A percentile compares a stretch with the other conserved stretches of the same genome.
These are phyloP conservation scores for Trachelus iudaicus DNA, from an alignment of 2,888 invertebrate species.

Conservation along the genomic window DNA sequence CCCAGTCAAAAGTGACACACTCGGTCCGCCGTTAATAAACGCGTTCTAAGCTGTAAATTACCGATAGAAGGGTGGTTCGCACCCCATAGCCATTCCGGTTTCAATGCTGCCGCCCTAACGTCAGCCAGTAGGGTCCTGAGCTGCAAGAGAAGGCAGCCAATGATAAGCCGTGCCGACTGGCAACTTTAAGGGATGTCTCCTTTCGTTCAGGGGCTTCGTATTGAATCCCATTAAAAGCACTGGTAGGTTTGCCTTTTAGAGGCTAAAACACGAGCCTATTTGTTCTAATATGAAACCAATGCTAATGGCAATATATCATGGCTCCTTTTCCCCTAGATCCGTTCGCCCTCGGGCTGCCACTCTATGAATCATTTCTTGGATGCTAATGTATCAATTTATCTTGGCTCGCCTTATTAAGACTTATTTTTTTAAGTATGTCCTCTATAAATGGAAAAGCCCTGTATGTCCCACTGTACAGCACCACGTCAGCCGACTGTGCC, in stretches of 20 bases:
- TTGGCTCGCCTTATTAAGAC: constrained; percentile 49
- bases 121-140: constrained; percentile 1
- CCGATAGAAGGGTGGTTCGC: constrained; percentile 26
- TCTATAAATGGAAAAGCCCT: constrained; percentile 3
- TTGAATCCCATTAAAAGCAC: constrained; percentile 35
- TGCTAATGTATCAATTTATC: constrained; percentile 63
- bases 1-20: constrained; percentile 55
- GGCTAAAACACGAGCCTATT: constrained; percentile 46
- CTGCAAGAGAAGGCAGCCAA: constrained; percentile 7
- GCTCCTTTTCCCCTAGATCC: constrained; percentile 16
- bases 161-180: neutral
- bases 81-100: constrained; percentile 23
- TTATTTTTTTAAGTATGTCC: constrained; percentile 38
- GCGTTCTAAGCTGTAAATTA: constrained; percentile 43
- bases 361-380: constrained; percentile 58
- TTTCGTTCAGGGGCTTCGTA: constrained; percentile 19
- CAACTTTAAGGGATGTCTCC: constrained; percentile 4
- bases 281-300: constrained; percentile 59
- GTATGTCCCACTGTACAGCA: neutral
- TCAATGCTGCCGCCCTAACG: neutral
- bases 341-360: constrained; percentile 30
- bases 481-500: neutral
- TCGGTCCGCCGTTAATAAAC: constrained; percentile 56
- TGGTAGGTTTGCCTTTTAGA: constrained; percentile 36
- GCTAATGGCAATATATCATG: constrained; percentile 55